Evolutionary conservation across 1,140 invertebrate species (phyloP), one percentile per base, ranked within the genome.

Genomic region (Dendroctonus ponderosae): DNA sequence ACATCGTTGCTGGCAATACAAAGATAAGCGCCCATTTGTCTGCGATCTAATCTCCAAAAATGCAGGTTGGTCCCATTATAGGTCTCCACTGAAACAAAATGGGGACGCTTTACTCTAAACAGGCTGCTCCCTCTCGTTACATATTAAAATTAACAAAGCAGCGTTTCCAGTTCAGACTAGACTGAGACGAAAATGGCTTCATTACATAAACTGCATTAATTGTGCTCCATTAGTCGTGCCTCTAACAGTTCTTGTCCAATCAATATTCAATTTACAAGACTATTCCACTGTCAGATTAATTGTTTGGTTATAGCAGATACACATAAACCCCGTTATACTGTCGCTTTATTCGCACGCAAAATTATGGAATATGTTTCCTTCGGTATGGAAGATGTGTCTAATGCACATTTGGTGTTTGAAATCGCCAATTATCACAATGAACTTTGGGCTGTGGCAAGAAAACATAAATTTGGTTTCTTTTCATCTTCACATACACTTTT

Each of bases 1-100:
- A 90, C 88, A 68, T 90, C 89, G 74, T 90, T 90, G 71, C 83
- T 86, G 7, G 88, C 88, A 73, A 90, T 89, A 78, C 88, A 90
- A 67, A 89, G 83, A 78, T 89, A 90, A 57, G 87, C 86, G 6
- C 87, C 88, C 87, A 89, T 90, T 81, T 90, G 87, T 68, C 82
- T 80, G 39, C 88, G 81, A 67, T 88, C 87, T 69, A 90, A 83
- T 71, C 83, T 84, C 66, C 82, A 83, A 70, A 91, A 82, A 70
- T 85, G 83, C 62, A 89, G 80, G 53, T 78, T 82, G 59, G 85
- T 71, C 49, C 71, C 70, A 66, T 67, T 71, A 58, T 67, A 75
- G 72, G 82, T 86, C 44, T 73, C 71, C 39, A 71, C 71, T 74
- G 68, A 44, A 74, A 74, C 26, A 26, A 26, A 26, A 26, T 26